Evolutionary conservation across 2,888 invertebrate species (phyloP).

Genomic region (Ectemnius cavifrons): DNA sequence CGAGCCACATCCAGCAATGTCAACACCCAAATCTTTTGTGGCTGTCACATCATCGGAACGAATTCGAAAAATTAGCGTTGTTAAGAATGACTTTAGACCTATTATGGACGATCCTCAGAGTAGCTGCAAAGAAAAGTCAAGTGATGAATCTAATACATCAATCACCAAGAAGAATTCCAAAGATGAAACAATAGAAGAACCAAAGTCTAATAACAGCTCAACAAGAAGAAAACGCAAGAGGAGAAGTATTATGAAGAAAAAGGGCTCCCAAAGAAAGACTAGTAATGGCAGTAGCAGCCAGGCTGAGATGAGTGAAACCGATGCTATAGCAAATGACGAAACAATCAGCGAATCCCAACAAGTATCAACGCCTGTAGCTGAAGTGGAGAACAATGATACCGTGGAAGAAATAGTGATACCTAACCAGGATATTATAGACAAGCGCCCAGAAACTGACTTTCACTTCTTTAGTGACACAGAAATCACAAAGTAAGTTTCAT

Average conservation of each 20-base stretch:
- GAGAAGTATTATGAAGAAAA: slow-evolving; percentile 89
- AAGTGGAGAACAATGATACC: slow-evolving; percentile 57
- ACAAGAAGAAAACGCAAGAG: slow-evolving; percentile 88
- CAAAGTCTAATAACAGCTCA: slow-evolving; percentile 80
- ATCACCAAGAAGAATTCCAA: slow-evolving; percentile 68
- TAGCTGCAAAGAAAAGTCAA: slow-evolving; percentile 68
- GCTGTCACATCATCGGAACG: slow-evolving; percentile 80
- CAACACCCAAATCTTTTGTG: slow-evolving; percentile 78
- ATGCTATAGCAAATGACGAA: slow-evolving; percentile 57
- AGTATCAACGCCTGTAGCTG: slow-evolving; percentile 65
- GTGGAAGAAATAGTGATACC: slow-evolving; percentile 33
- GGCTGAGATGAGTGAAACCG: slow-evolving; percentile 69
- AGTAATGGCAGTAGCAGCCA: slow-evolving; percentile 74
- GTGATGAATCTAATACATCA: slow-evolving; percentile 68
- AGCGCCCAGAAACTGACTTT: slow-evolving; percentile 83
- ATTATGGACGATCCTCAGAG: slow-evolving; percentile 77
- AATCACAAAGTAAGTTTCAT: slow-evolving; percentile 80
- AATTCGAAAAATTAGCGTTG: slow-evolving; percentile 82
- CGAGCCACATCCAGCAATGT: slow-evolving; percentile 56
- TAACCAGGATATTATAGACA: slow-evolving; percentile 75
- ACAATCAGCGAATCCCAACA: slow-evolving; percentile 66
- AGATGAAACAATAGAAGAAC: slow-evolving; percentile 77
- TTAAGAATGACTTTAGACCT: slow-evolving; percentile 83
- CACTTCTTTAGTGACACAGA: slow-evolving; percentile 97
- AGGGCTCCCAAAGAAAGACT: slow-evolving; percentile 86